Evolutionary conservation across 1,140 invertebrate genomes (phyloP).

Genomic region (Wasmannia auropunctata): DNA sequence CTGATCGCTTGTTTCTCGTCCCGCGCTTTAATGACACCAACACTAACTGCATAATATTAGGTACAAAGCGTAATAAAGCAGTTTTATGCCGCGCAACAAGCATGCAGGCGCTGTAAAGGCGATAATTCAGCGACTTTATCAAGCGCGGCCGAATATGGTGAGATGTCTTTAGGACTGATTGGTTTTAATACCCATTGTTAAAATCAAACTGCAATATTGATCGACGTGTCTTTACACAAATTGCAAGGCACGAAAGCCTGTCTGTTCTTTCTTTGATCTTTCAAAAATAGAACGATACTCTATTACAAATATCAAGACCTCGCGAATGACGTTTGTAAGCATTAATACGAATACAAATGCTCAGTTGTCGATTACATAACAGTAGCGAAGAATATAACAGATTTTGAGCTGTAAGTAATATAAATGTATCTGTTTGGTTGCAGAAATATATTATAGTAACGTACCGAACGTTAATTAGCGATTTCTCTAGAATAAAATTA

Average conservation of each 20-base stretch:
- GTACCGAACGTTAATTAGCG: neutral
- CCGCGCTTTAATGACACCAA: slow-evolving; percentile 42
- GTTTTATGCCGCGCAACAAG: slow-evolving; percentile 11
- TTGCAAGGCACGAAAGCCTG: slow-evolving; percentile 3
- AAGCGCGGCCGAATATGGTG: slow-evolving; percentile 58
- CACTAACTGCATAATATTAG: slow-evolving; percentile 48
- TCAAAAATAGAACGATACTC: neutral
- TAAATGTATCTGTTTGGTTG: neutral
- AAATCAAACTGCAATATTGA: slow-evolving; percentile 64
- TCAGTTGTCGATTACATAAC: neutral
- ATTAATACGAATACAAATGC: slow-evolving; percentile 1
- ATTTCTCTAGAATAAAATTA: slow-evolving; percentile 2
- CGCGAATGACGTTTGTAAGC: neutral
- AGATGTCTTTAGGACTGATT: slow-evolving; percentile 62
- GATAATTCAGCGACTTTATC: slow-evolving; percentile 70
- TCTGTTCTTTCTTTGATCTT: neutral
- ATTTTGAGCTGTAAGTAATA: neutral
- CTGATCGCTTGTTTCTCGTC: neutral
- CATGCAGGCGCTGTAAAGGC: slow-evolving; percentile 51
- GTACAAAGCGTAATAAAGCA: slow-evolving; percentile 56
- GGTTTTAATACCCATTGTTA: slow-evolving; percentile 61
- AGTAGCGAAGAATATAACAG: neutral
- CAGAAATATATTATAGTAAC: neutral
- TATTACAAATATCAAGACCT: neutral
- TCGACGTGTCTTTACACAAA: slow-evolving; percentile 41